Percentiles rank a stretch among this genome's conserved stretches.
Evolutionary conservation across 2,888 invertebrate genomes (phyloP).

Genomic region (Diaphora mendica): DNA sequence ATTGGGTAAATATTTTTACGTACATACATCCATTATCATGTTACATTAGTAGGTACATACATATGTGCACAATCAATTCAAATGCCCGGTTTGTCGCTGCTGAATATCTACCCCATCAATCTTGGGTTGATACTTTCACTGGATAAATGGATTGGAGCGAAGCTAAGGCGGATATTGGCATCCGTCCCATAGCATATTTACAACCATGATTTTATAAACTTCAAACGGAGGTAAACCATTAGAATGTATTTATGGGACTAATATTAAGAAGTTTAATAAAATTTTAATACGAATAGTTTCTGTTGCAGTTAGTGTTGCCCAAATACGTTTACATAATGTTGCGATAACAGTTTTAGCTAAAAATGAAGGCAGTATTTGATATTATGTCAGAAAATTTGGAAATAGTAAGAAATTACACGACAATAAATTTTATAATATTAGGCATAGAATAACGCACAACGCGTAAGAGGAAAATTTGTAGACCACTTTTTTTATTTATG

Average conservation of each 20-base stretch:
- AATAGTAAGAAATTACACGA: not conserved
- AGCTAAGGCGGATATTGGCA: slow-evolving; percentile 53
- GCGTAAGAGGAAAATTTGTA: not conserved
- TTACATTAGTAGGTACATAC: slow-evolving; percentile 9
- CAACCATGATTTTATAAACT: slow-evolving; percentile 24
- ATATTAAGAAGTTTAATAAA: not conserved
- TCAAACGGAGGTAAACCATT: not conserved
- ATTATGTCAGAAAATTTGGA: not conserved
- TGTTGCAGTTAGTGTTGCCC: not conserved
- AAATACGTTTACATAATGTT: not conserved
- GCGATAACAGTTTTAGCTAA: not conserved
- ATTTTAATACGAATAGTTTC: not conserved
- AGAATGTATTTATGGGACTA: not conserved
- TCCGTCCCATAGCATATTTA: slow-evolving; percentile 39
- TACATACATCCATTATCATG: not conserved
- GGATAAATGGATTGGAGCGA: slow-evolving; percentile 62
- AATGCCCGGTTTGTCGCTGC: slow-evolving; percentile 42
- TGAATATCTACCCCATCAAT: slow-evolving; percentile 60
- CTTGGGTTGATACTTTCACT: slow-evolving; percentile 56
- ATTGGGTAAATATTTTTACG: not conserved
- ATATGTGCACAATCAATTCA: slow-evolving; percentile 44
- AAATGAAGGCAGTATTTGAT: not conserved
- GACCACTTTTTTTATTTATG: not conserved
- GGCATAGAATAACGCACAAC: not conserved
- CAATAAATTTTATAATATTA: not conserved